Base-by-base conservation (phyloP, 2,797 vertebrate genomes). In the Chanos chanos region DNA sequence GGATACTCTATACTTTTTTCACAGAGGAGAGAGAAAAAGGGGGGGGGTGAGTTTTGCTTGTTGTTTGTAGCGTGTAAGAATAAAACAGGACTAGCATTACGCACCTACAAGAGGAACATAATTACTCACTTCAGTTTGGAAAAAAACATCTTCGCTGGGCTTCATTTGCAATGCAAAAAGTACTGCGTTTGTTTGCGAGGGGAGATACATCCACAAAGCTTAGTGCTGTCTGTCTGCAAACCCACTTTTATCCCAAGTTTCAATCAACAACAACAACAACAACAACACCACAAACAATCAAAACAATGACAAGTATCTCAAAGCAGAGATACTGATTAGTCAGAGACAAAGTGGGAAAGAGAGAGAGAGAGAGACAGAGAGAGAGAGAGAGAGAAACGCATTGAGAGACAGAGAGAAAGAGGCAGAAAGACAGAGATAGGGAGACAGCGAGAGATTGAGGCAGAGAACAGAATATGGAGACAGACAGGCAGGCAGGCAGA, bases 91-190 rank as follows among this genome's bases (percentile, higher is more conserved):
- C 43, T 50, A 53, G 36, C 62, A 61, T 60, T 13, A 61, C 52
- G 54, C 41, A 43, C 56, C 51, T 33, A 28, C 15, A 60, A 34
- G 54, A 37, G 19, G 19, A 30, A 66, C 47, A 51, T 45, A 40
- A 62, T 54, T 62, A 62, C 62, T 60, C 60, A 62, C 59, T 69
- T 47, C 12, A 53, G 18, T 59, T 47, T 34, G 43, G 24, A 44
- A 34, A 52, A 50, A 64, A 64, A 60, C 61, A 54, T 53, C 52
- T 37, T 51, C 30, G 49, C 31, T 53, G 2, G 30, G 52, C 9
- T 53, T 74, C n/a, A 76, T 81, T 72, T 69, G 59, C 64, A 66
- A 74, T 75, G 64, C 68, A 75, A 77, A 75, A 39, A 18, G 27
- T 9, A 1, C 4, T 27, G 24, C 0, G 34, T 30, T 7, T 39